phyloP scores from a whole-genome alignment of 2,113 vertebrate species.

The Accipiter cooperii region DNA sequence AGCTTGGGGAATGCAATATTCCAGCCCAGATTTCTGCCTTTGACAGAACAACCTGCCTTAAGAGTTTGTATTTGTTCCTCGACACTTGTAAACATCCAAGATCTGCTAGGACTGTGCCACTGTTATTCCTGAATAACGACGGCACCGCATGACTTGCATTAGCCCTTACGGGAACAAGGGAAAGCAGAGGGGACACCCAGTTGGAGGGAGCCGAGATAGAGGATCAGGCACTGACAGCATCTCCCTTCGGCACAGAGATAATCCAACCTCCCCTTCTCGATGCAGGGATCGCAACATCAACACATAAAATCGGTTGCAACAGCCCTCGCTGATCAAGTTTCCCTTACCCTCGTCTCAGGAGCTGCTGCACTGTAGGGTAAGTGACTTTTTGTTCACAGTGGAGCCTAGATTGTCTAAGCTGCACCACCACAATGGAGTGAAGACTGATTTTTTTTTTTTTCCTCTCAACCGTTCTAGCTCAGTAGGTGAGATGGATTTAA shows the following conservation, averaged over 20 bases:
- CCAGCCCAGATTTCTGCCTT: not conserved
- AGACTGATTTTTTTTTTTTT: not conserved
- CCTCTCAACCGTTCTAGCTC: not conserved
- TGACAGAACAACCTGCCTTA: not conserved
- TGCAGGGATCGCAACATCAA: not conserved
- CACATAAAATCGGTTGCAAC: not conserved
- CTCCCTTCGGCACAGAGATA: not conserved
- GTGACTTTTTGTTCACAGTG: not conserved
- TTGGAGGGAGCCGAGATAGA: not conserved
- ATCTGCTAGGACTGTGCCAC: not conserved
- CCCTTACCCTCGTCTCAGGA: not conserved
- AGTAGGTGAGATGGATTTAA: constrained; percentile 11
- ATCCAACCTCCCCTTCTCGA: not conserved
- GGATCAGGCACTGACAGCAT: not conserved
- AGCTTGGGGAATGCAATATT: not conserved
- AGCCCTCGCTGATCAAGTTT: not conserved
- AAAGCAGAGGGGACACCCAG: not conserved
- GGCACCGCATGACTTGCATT: not conserved
- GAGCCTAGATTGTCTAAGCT: not conserved
- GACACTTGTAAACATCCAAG: not conserved
- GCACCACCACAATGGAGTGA: not conserved
- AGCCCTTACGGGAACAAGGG: not conserved
- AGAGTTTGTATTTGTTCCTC: not conserved
- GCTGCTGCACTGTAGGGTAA: not conserved
- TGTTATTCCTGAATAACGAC: not conserved